These are phyloP conservation scores for Drosophila lacicola DNA, from an alignment of 2,888 invertebrate genomes.

Conservation along the genomic window DNA sequence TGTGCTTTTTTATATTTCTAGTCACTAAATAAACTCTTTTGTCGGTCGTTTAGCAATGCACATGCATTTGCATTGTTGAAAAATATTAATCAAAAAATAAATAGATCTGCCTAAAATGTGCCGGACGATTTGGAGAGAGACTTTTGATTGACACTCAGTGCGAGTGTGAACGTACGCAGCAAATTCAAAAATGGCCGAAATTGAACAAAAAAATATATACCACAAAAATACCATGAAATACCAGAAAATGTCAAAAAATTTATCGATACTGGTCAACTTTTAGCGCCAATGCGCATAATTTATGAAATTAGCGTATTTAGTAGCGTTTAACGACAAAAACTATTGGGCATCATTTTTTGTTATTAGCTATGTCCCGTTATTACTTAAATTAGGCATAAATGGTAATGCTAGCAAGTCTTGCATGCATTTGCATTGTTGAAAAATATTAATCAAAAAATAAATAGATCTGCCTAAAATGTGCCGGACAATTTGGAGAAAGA, in stretches of 20 bases:
- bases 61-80: conserved; percentile 37
- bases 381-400: no score
- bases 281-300: no score
- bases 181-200: neutral
- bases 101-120: conserved; percentile 48
- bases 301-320: no score
- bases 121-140: conserved; percentile 38
- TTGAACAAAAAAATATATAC: neutral
- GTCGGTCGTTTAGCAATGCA: conserved; percentile 15
- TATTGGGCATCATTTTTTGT: no score
- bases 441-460: conserved; percentile 45
- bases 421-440: conserved; percentile 37
- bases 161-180: conserved; percentile 29
- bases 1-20: conserved; percentile 4
- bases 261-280: no score
- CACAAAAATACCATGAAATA: neutral
- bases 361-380: no score
- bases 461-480: conserved; percentile 48
- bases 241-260: neutral
- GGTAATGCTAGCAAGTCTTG: no score
- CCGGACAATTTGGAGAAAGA: conserved; percentile 37
- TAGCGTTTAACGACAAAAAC: no score
- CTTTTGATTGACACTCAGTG: conserved; percentile 25
- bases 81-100: conserved; percentile 45
- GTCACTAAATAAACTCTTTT: conserved; percentile 8